Percentiles rank a stretch among this genome's conserved stretches.
These are phyloP conservation scores for Proisotoma minuta DNA, from an alignment of 2,888 invertebrate species.

Conservation along the genomic window DNA sequence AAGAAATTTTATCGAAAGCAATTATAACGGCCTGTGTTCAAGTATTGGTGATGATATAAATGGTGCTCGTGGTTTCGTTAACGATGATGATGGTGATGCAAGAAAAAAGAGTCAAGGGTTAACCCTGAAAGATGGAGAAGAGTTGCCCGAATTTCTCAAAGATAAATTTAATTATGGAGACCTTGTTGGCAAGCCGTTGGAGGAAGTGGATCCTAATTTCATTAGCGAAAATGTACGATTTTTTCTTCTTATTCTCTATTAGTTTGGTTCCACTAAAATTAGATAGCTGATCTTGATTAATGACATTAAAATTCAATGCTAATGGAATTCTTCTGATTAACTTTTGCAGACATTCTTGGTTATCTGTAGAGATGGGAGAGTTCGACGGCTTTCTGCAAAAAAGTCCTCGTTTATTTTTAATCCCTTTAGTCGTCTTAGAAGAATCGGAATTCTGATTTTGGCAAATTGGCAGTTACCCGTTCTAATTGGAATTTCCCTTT, in stretches of 20 bases:
- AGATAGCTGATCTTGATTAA: neutral
- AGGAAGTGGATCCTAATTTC: neutral
- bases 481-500: neutral
- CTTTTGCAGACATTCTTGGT: conserved; percentile 8
- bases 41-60: no score
- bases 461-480: conserved; percentile 6
- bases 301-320: neutral
- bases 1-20: no score
- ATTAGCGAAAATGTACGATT: neutral
- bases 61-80: no score
- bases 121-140: conserved; percentile 1
- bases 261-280: no score
- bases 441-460: neutral
- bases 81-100: no score
- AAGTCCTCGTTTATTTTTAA: conserved; percentile 12
- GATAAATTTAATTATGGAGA: neutral
- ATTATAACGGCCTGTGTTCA: no score
- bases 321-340: neutral
- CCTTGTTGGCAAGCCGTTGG: neutral
- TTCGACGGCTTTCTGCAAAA: neutral
- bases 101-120: neutral
- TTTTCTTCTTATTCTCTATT: no score
- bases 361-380: neutral
- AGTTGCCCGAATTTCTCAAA: neutral
- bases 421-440: neutral